Evolutionary conservation across 2,888 invertebrate species (phyloP), one percentile per base, ranked within the genome.

Genomic region (Calephelis perditalis): DNA sequence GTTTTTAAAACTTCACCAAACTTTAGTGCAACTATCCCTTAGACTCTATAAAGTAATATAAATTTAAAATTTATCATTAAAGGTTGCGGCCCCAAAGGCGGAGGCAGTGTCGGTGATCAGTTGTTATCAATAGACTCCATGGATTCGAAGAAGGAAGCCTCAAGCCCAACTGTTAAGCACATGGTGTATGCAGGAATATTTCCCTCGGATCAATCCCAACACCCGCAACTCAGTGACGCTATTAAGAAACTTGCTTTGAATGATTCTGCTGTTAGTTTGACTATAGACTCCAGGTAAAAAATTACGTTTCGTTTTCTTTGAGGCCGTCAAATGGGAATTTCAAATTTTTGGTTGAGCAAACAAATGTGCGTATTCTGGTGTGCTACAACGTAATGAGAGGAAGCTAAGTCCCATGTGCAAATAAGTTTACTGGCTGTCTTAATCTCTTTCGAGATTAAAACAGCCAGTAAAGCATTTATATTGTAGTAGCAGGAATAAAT

Each of bases 181-280:
- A 91, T 91, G 91, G 91, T 91, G 3, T 91, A 91, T 61, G 86
- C 91, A 9, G 91, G 91, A 1, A 92, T 98, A 62, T 99, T 96
- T 84, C 99, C 99, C 0, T 91, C 95, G 57, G 97, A 98, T 81
- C 97, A 98, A 76, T 95, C 97, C 0, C 95, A 98, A 75, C 95
- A 95, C 76, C 77, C 92, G 0, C 90, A 91, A 60, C 87, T 98
- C 12, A 92, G 95, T 71, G 93, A 91, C 73, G 97, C 99, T 10
- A 95, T 99, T 60, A 97, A 97, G 65, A 97, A 97, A 82, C 91
- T 99, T 56, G 92, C 94, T n/a, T 90, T 99, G 49, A 99, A 98
- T 84, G 99, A 99, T 85, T 95, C 97, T 7, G 98, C 97, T 63
- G 98, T 99, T 5, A 92, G 94, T n/a, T 91, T 97, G 5, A 91